phyloP scores from a whole-genome alignment of 2,113 vertebrate genomes.

The Dendrocopos noguchii region DNA sequence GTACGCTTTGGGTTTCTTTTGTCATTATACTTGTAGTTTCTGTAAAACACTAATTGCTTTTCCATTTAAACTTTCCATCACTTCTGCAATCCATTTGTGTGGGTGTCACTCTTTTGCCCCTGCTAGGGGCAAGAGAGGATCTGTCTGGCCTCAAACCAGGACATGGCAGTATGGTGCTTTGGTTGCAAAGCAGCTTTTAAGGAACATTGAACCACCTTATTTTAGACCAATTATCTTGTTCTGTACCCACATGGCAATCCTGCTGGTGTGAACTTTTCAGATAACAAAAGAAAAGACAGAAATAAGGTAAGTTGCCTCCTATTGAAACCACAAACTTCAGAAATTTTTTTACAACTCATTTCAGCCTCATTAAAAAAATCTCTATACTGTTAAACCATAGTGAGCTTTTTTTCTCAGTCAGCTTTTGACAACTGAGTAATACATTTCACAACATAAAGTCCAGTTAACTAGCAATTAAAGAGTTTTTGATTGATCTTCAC shows the following conservation, averaged over 20 bases:
- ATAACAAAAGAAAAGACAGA: not conserved
- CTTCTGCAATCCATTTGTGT: too few species aligned
- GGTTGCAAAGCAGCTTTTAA: not conserved
- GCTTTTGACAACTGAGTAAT: not conserved
- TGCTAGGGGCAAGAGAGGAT: too few species aligned
- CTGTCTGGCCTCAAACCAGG: too few species aligned
- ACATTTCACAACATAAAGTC: not conserved
- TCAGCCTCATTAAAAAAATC: not conserved
- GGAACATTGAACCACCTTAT: not conserved
- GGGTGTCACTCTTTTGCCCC: too few species aligned
- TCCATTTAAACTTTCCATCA: too few species aligned
- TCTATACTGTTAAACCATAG: not conserved
- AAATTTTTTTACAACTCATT: not conserved
- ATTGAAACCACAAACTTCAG: not conserved
- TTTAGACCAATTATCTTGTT: slow-evolving; percentile 12
- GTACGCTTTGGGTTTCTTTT: too few species aligned
- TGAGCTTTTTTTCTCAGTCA: not conserved
- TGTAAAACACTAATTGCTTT: too few species aligned
- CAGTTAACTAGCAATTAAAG: slow-evolving; percentile 31
- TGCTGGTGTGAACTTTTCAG: not conserved
- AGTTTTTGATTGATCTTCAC: slow-evolving; percentile 27
- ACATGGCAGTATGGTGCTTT: not conserved
- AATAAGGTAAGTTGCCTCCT: not conserved
- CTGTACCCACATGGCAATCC: not conserved
- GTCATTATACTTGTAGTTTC: too few species aligned